phyloP scores from a whole-genome alignment of 1,140 invertebrate species.

The Heliconius nattereri region DNA sequence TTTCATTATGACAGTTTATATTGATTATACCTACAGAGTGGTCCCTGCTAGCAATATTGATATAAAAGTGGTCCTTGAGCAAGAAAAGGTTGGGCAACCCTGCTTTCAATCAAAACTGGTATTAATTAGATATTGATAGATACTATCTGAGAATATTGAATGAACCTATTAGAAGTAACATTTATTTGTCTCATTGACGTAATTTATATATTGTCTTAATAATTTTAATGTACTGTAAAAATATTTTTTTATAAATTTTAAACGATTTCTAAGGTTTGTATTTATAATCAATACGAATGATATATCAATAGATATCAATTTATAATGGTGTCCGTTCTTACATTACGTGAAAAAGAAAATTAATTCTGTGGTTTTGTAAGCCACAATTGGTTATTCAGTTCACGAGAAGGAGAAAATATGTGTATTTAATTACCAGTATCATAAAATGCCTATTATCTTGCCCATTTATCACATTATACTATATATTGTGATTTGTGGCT shows the following conservation, averaged over 20 bases:
- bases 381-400: not conserved
- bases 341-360: not conserved
- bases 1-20: too few species aligned
- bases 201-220: too few species aligned
- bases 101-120: too few species aligned
- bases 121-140: too few species aligned
- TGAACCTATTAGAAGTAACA: too few species aligned
- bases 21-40: too few species aligned
- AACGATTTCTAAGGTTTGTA: not conserved
- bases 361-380: not conserved
- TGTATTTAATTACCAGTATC: not conserved
- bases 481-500: not conserved
- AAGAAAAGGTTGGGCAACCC: too few species aligned
- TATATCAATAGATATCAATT: not conserved
- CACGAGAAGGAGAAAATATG: not conserved
- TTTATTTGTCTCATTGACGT: too few species aligned
- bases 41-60: too few species aligned
- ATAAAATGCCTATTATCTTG: not conserved
- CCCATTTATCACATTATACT: not conserved
- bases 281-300: not conserved
- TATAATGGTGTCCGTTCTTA: not conserved
- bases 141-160: too few species aligned
- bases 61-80: too few species aligned
- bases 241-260: not conserved
- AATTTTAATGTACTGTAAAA: too few species aligned